Conservation (phyloP, 2,888 invertebrate genomes). For the Brassicogethes aeneus region DNA sequence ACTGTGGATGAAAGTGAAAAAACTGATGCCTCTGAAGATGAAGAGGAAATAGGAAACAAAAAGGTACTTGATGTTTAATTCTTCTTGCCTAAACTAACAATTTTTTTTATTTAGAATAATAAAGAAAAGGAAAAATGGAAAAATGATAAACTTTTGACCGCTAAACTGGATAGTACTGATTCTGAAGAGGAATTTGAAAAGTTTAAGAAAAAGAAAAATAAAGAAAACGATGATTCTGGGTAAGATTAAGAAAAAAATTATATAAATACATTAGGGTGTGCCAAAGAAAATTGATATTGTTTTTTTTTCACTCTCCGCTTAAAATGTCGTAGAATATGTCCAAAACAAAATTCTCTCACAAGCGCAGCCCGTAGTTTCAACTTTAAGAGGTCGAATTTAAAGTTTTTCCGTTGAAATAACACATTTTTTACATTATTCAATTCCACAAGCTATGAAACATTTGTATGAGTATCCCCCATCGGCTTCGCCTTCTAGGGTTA, state of each 20-base stretch:
- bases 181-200: constrained; percentile 22
- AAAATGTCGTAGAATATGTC: too few species aligned
- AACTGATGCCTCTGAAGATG: constrained; percentile 3
- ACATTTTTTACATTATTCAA: too few species aligned
- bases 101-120: constrained; percentile 5
- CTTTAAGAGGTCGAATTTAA: too few species aligned
- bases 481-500: too few species aligned
- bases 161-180: constrained; percentile 23
- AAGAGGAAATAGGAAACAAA: too few species aligned
- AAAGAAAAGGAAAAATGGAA: constrained; percentile 21
- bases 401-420: too few species aligned
- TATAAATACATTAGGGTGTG: constrained; percentile 3
- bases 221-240: constrained; percentile 4
- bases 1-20: constrained; percentile 5
- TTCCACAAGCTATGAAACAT: too few species aligned
- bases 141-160: constrained; percentile 23
- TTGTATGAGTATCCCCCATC: too few species aligned
- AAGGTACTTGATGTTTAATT: too few species aligned
- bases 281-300: too few species aligned
- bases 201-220: constrained; percentile 18
- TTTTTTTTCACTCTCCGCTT: too few species aligned
- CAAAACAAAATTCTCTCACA: background rate
- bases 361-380: background rate
- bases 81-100: too few species aligned
- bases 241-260: background rate